Evolutionary conservation across 2,888 invertebrate species (phyloP).

Genomic region (Carcina quercana): DNA sequence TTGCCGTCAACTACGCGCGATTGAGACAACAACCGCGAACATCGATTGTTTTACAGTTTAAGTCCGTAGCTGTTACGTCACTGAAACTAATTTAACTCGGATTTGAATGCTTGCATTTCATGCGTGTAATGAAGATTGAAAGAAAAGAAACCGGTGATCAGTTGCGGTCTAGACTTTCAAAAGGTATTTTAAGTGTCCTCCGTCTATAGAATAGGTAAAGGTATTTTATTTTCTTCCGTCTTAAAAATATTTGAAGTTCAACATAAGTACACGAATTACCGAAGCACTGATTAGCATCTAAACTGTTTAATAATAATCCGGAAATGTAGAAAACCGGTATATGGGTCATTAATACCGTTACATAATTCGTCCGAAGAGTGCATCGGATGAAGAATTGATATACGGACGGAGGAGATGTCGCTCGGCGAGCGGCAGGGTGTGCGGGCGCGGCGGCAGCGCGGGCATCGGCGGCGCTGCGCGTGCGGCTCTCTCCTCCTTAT

Average conservation of each 20-base stretch:
- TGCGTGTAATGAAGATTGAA: constrained; percentile 54
- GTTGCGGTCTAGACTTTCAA: constrained; percentile 34
- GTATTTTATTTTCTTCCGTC: too few species aligned
- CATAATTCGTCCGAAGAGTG: constrained; percentile 55
- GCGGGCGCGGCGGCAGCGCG: constrained; percentile 30
- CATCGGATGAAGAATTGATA: constrained; percentile 61
- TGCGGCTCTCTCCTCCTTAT: constrained; percentile 72
- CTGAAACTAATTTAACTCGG: constrained; percentile 43
- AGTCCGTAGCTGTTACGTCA: constrained; percentile 53
- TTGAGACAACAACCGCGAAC: constrained; percentile 46
- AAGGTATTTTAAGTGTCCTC: constrained; percentile 14
- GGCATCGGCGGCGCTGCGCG: constrained; percentile 35
- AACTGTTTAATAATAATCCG: too few species aligned
- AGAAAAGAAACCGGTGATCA: constrained; percentile 40
- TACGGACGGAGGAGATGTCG: constrained; percentile 54
- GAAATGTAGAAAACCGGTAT: constrained; percentile 17
- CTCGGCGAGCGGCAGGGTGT: constrained; percentile 35
- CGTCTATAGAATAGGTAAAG: constrained; percentile 17
- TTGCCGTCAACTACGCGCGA: constrained; percentile 42
- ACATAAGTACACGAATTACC: too few species aligned
- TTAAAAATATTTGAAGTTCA: too few species aligned
- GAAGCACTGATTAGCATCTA: too few species aligned
- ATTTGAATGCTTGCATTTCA: constrained; percentile 57
- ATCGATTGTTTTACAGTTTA: constrained; percentile 61
- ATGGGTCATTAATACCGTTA: constrained; percentile 61